Base-by-base conservation (phyloP, 2,888 invertebrate genomes). In the Colletes collaris region DNA sequence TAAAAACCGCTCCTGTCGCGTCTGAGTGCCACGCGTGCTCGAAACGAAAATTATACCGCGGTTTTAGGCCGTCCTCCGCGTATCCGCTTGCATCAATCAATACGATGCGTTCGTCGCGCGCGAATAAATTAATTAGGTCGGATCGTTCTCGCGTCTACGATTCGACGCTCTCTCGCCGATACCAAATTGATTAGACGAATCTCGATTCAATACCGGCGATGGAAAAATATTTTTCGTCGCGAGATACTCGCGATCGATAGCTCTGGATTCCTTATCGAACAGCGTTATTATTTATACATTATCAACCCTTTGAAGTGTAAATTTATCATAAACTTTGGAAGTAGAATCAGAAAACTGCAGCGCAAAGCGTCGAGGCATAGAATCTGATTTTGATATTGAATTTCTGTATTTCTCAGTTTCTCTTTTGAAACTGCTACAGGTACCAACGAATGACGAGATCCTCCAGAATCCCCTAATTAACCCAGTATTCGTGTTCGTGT, bases 71-170 rank as follows among this genome's bases (percentile, higher is more conserved):
- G 77, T 10, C 35, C 10, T 10, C 16, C 46, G 52, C 10, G 44
- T 60, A 60, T 53, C 53, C 56, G 56, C 49, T 64, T 71, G 71
- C 64, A 79, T 79, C 69, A 76, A 79, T 79, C 76, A 79, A 79
- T 79, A 66, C 79, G 79, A 65, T 60, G 67, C 63, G 60, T 55
- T 64, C 40, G 27, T 27, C 49, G 8, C 3, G 49, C 8, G 58
- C 46, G 75, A 69, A 78, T 78, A 60, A 75, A 78, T 78, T 78
- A 78, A 78, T 75, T 78, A 69, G 78, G 78, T 69, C 77, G 77
- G 56, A 2, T 5, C 60, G 53, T 53, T 71, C 50, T 40, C 44
- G 53, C 49, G 19, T 55, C 66, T 66, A 5, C 27, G 10, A 55
- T 60, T 44, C 11, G 16, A 27, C 49, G 49, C 13, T 10, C 13